Evolutionary conservation across 64 coral and sea anemone genomes (phyloP).

Genomic region (Pachyseris speciosa): DNA sequence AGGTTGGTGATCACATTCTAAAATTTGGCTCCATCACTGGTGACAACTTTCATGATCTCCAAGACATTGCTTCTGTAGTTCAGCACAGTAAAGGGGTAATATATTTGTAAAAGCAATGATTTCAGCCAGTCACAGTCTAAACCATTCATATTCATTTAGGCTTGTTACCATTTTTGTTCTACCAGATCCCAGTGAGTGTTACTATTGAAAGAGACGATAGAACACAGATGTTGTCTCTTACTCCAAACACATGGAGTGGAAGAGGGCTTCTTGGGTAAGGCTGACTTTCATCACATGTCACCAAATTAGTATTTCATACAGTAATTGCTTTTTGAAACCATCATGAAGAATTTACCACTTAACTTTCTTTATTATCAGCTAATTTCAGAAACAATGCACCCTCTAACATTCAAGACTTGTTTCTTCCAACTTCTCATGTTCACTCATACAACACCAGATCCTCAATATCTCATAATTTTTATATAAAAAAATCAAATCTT

Average conservation of each 20-base stretch:
- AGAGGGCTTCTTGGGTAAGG: slow-evolving; percentile 64
- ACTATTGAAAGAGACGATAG: slow-evolving; percentile 33
- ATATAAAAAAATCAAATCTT: too few relatives aligned
- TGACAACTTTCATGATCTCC: slow-evolving; percentile 80
- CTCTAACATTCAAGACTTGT: too few relatives aligned
- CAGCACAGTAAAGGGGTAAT: slow-evolving; percentile 93
- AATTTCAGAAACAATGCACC: too few relatives aligned
- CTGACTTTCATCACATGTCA: not conserved
- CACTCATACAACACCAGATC: too few relatives aligned
- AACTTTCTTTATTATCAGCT: too few relatives aligned
- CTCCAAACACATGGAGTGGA: slow-evolving; percentile 63
- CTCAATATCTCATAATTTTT: too few relatives aligned
- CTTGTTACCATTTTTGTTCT: not conserved
- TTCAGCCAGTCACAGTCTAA: too few relatives aligned
- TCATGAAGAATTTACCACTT: too few relatives aligned
- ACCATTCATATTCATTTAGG: too few relatives aligned
- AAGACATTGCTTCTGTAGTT: slow-evolving; percentile 81
- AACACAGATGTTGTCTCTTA: slow-evolving; percentile 35
- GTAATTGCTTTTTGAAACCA: too few relatives aligned
- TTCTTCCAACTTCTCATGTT: too few relatives aligned
- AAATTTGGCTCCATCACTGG: slow-evolving; percentile 93
- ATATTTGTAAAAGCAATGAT: not conserved
- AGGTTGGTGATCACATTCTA: slow-evolving; percentile 80
- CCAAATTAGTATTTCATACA: too few relatives aligned
- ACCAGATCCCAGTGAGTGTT: slow-evolving; percentile 39